Conservation (phyloP, 2,113 vertebrate species). For the Bambusicola thoracicus region DNA sequence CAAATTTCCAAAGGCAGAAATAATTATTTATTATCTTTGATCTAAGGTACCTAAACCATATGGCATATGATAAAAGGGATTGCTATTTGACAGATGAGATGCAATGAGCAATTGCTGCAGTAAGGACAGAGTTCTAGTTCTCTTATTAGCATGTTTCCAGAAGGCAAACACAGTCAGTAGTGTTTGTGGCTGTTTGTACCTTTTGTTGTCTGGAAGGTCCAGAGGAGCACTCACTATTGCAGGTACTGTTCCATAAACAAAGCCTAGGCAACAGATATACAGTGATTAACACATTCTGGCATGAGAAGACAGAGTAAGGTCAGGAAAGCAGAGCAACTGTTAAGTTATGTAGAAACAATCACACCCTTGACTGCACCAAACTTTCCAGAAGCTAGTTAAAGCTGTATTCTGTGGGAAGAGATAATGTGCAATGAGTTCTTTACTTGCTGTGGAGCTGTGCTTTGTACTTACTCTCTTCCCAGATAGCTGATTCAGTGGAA, state of each 20-base stretch:
- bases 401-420: background rate
- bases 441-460: background rate
- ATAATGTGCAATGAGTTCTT: background rate
- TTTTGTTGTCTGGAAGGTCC: background rate
- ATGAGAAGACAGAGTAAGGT: background rate
- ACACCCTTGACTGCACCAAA: background rate
- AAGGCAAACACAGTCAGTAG: background rate
- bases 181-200: background rate
- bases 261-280: background rate
- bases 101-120: background rate
- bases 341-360: background rate
- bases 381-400: background rate
- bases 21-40: background rate
- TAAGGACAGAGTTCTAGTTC: background rate
- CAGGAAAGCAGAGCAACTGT: background rate
- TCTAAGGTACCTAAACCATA: background rate
- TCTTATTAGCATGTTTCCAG: background rate
- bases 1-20: background rate
- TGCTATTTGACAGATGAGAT: background rate
- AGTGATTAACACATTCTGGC: background rate
- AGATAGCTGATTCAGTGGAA: background rate
- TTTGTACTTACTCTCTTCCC: background rate
- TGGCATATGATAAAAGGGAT: background rate
- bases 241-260: conserved; percentile 26
- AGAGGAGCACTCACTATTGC: background rate